Percentiles rank a stretch among this genome's conserved stretches.
Evolutionary conservation across 2,888 invertebrate genomes (phyloP).

Genomic region (Cephonodes hylas): DNA sequence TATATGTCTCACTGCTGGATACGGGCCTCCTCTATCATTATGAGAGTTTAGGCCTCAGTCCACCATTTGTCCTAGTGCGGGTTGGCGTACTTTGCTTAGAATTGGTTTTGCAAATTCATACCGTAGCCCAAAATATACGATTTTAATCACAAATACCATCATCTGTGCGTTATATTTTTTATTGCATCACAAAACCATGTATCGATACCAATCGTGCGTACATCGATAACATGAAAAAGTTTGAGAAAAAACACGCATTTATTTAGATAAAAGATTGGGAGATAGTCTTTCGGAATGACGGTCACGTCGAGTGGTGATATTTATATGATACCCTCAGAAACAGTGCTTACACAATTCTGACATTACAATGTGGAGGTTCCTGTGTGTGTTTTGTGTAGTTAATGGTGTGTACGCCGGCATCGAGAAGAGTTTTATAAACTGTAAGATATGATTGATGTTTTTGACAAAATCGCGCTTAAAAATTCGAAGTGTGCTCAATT

Average conservation of each 20-base stretch:
- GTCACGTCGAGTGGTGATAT: slow-evolving; percentile 33
- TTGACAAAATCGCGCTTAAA: too few species aligned
- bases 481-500: too few species aligned
- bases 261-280: slow-evolving; percentile 21
- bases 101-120: too few species aligned
- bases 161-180: too few species aligned
- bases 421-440: slow-evolving; percentile 47
- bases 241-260: background rate
- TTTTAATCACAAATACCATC: too few species aligned
- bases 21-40: too few species aligned
- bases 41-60: too few species aligned
- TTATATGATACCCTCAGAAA: slow-evolving; percentile 20
- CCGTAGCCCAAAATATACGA: too few species aligned
- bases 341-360: slow-evolving; percentile 20
- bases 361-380: slow-evolving; percentile 43
- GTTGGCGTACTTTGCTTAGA: too few species aligned
- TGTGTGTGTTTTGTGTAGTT: slow-evolving; percentile 34
- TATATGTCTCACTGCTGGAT: too few species aligned
- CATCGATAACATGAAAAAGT: background rate
- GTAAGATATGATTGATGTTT: slow-evolving; percentile 39
- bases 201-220: background rate
- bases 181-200: background rate
- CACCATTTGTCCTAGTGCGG: too few species aligned
- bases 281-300: slow-evolving; percentile 20
- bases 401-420: slow-evolving; percentile 26